Evolutionary conservation across 1,140 invertebrate genomes (phyloP), one percentile per base, ranked within the genome.

Genomic region (Pogonomyrmex barbatus): DNA sequence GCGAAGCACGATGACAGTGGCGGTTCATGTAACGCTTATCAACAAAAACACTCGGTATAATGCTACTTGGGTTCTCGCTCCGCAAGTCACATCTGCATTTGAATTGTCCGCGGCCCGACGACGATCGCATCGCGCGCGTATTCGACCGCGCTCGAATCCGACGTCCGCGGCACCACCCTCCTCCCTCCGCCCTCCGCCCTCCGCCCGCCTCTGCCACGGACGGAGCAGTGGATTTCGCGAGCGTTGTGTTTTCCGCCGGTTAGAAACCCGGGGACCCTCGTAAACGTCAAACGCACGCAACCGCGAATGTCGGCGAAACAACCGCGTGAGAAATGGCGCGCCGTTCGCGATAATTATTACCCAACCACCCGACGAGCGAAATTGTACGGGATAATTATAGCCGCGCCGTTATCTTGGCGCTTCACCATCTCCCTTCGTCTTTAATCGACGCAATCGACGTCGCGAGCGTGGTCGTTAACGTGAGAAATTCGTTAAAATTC

Each of bases 281-380:
- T 79, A 67, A 67, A 79, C 10, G 76, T 79, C 76, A 67, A 79
- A 79, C 60, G 62, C 62, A 67, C 62, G 47, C 76, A 8, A 60
- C 33, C 33, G 8, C 33, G 60, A 54, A 54, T 65, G 33, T n/a
- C 45, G 45, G 4, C 45, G 36, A 65, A 79, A 78, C 33, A 39
- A 14, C n/a, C 52, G 73, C 60, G 76, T 79, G 76, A 79, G 76
- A 79, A 79, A 79, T 42, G 45, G 60, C 76, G n/a, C 36, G 39
- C 60, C 10, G 30, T 79, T 65, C n/a, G 14, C 75, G n/a, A 42
- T 79, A 79, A 79, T 79, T 65, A 52, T 39, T 63, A 56, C 12
- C n/a, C 12, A 39, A 33, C n/a, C 24, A 9, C n/a, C n/a, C 36
- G 6, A 45, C n/a, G 10, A 36, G 45, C 45, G 5, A 50, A 79